phyloP scores from a whole-genome alignment of 2,888 invertebrate species.

The Spialia ferax region DNA sequence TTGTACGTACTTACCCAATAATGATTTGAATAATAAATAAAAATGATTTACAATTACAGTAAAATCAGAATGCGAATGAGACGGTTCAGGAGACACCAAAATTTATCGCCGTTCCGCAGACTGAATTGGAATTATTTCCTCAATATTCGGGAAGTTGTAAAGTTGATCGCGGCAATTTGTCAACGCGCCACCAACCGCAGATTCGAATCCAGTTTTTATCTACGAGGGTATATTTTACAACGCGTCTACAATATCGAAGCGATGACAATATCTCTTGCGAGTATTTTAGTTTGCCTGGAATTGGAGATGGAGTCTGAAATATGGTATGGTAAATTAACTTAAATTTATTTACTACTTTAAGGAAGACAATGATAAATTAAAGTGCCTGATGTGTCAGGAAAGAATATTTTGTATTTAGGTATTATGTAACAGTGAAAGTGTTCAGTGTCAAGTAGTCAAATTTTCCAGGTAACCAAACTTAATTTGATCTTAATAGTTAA shows the following conservation, averaged over 20 bases:
- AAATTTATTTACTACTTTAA: too few species aligned
- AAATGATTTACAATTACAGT: too few species aligned
- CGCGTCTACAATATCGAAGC: constrained; percentile 38
- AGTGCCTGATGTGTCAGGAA: too few species aligned
- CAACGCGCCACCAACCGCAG: constrained; percentile 52
- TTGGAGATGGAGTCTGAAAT: constrained; percentile 12
- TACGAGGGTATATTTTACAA: constrained; percentile 40
- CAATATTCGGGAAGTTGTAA: constrained; percentile 57
- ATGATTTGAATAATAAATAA: too few species aligned
- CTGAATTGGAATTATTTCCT: constrained; percentile 52
- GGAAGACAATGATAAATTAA: too few species aligned
- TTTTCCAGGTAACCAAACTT: too few species aligned
- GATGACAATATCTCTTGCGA: constrained; percentile 33
- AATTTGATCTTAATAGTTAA: too few species aligned
- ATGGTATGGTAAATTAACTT: neutral
- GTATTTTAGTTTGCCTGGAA: constrained; percentile 16
- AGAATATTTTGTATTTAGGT: too few species aligned
- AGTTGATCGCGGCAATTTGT: constrained; percentile 62
- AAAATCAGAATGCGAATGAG: constrained; percentile 16
- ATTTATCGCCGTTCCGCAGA: constrained; percentile 56
- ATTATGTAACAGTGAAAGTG: too few species aligned
- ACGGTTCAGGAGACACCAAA: constrained; percentile 41
- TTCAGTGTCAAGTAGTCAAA: too few species aligned
- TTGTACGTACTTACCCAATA: neutral
- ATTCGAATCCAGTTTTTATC: constrained; percentile 54